phyloP scores from a whole-genome alignment of 1,140 invertebrate genomes.

The Brachionus asplanchnoidis region DNA sequence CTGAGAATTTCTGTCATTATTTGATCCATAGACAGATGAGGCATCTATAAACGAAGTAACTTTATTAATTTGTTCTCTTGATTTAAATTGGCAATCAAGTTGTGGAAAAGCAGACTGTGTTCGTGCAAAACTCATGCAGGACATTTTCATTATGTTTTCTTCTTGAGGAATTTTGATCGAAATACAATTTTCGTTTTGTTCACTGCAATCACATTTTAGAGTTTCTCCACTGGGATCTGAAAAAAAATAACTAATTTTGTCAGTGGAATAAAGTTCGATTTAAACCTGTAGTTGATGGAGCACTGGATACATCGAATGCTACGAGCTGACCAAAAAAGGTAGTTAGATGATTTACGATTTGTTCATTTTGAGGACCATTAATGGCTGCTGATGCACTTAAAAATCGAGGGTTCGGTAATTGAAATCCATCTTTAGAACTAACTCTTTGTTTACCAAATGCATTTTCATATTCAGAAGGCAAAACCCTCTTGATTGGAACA shows the following conservation, averaged over 20 bases:
- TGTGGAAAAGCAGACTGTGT: background rate
- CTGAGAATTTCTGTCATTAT: slow-evolving; percentile 43
- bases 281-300: background rate
- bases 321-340: slow-evolving; percentile 22
- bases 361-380: background rate
- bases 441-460: background rate
- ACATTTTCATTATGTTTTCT: background rate
- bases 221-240: background rate
- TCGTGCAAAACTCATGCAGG: slow-evolving; percentile 11
- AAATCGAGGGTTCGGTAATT: background rate
- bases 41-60: slow-evolving; percentile 78
- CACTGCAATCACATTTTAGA: background rate
- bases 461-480: slow-evolving; percentile 70
- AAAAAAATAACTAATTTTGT: background rate
- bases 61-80: slow-evolving; percentile 66
- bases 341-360: background rate
- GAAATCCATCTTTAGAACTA: background rate
- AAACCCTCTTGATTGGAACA: slow-evolving; percentile 68
- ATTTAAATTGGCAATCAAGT: background rate
- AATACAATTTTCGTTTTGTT: background rate
- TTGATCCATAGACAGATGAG: slow-evolving; percentile 71
- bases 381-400: background rate
- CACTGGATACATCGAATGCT: background rate
- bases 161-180: background rate
- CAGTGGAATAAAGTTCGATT: background rate